These are phyloP conservation scores for Prunella himalayana DNA, from an alignment of 2,113 vertebrate species.

Conservation along the genomic window DNA sequence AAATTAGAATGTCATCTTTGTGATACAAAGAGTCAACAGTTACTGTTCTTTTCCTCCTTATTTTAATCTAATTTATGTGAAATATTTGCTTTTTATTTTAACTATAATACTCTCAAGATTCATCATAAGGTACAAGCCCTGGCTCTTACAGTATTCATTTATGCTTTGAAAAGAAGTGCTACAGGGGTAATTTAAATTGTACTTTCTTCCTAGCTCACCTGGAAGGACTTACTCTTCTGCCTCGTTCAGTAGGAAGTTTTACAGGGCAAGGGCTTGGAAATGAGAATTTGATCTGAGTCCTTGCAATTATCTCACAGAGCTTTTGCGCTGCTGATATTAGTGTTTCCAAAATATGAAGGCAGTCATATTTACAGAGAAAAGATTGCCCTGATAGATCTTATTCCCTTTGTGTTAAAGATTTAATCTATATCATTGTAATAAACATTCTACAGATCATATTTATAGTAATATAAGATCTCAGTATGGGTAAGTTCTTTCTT, in stretches of 20 bases:
- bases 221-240: neutral
- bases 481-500: neutral
- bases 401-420: neutral
- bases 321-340: neutral
- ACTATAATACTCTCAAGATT: neutral
- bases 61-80: neutral
- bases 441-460: neutral
- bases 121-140: neutral
- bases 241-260: neutral
- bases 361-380: neutral
- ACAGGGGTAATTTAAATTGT: neutral
- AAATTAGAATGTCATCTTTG: neutral
- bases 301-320: neutral
- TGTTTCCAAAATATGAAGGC: neutral
- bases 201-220: neutral
- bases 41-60: neutral
- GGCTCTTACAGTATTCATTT: neutral
- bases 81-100: neutral
- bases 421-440: neutral
- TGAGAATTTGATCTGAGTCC: neutral
- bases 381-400: neutral
- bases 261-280: neutral
- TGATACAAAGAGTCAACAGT: neutral
- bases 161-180: neutral
- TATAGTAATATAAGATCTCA: neutral